Evolutionary conservation across 2,113 vertebrate genomes (phyloP), one percentile per base, ranked within the genome.

Genomic region (Hippocampus zosterae): DNA sequence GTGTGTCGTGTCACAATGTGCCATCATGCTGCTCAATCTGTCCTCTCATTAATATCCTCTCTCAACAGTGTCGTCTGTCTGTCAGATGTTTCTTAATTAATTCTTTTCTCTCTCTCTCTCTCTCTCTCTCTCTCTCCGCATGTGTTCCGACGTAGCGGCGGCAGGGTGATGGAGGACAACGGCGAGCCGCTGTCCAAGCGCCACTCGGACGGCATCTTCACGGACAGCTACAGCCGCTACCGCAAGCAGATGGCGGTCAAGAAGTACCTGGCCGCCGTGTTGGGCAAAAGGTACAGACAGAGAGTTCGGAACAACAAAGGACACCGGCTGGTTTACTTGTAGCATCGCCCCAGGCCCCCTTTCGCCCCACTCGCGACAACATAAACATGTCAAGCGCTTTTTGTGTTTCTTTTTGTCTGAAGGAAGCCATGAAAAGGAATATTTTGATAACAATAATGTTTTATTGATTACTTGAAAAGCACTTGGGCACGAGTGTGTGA

Each of bases 211-310:
- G 97, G 97, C 70, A 96, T 99, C 92, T 99, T 99, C 93, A 98
- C 96, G 15, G 96, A 99, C 94, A 98, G 96, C 93, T 99, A 99
- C 94, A 99, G 96, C 89, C 97, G 96, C 91, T 98, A 98, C 91
- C 89, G 97, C 87, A 99, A 98, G 93, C 96, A 99, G 95, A 98
- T 98, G 96, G 97, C 96, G 79, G 96, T 98, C 87, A 98, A 96
- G 95, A 98, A 99, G 91, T 99, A 99, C 91, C 93, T 99, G 94
- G 95, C 96, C 23, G 95, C 97, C 0, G 96, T 99, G 89, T 92
- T 99, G 82, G 97, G 97, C 93, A 98, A 98, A 98, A 98, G 97
- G 96, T 98, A 99, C 94, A 98, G 96, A 95, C 97, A 98, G 93
- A 97, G 96, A 93, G 92, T 96, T 95, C 96, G 95, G 95, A 98